phyloP scores from a whole-genome alignment of 2,113 vertebrate species.

The Peromyscus californicus region DNA sequence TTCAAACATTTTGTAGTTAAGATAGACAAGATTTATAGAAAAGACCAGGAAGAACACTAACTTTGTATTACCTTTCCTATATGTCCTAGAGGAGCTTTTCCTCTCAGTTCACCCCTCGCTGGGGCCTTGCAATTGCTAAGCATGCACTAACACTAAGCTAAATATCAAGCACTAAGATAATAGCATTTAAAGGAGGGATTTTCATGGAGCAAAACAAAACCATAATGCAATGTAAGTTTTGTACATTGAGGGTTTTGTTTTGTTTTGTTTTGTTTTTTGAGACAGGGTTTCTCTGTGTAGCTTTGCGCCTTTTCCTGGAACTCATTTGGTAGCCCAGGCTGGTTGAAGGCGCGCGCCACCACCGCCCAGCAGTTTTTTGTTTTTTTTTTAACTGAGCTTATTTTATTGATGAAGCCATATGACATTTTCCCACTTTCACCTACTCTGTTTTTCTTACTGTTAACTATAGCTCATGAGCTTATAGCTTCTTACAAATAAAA shows the following conservation, averaged over 20 bases:
- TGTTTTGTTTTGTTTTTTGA: no score
- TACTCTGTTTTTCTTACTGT: conserved; percentile 5
- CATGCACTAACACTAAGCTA: not conserved
- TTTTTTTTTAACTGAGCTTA: not conserved
- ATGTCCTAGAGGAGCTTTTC: not conserved
- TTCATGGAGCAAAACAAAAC: conserved; percentile 47
- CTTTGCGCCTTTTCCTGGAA: no score
- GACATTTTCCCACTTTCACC: conserved; percentile 48
- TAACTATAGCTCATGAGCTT: conserved; percentile 55
- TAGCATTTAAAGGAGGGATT: conserved; percentile 36
- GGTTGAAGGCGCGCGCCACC: no score
- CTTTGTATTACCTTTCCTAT: conserved; percentile 9
- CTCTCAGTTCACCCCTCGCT: not conserved
- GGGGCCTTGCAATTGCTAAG: not conserved
- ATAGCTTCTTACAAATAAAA: conserved; percentile 60
- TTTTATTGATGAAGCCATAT: conserved; percentile 41
- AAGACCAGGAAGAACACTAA: conserved; percentile 12
- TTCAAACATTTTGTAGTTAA: conserved; percentile 52
- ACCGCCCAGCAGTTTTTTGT: no score
- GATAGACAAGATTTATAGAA: not conserved
- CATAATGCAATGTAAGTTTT: not conserved
- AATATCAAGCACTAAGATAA: not conserved
- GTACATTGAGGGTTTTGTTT: not conserved
- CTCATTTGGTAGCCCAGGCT: no score
- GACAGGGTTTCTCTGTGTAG: no score